These are phyloP conservation scores for Sphaerophoria taeniata DNA, from an alignment of 2,888 invertebrate genomes.

Conservation along the genomic window DNA sequence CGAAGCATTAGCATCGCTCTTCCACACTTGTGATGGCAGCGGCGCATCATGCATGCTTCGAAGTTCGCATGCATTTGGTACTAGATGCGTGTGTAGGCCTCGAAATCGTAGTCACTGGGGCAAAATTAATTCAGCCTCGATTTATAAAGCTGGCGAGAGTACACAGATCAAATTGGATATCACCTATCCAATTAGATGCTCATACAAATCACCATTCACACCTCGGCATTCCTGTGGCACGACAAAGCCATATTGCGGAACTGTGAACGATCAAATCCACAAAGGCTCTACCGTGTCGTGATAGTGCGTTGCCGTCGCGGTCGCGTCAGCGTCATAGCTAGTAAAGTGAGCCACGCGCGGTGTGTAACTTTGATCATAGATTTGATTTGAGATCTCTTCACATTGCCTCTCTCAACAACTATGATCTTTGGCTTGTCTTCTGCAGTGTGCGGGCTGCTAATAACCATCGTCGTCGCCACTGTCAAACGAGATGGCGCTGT, in stretches of 20 bases:
- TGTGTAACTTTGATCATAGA: slow-evolving; percentile 68
- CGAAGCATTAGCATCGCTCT: not conserved
- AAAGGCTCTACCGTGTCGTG: slow-evolving; percentile 42
- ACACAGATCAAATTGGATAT: slow-evolving; percentile 71
- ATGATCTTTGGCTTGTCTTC: slow-evolving; percentile 60
- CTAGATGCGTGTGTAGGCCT: slow-evolving; percentile 45
- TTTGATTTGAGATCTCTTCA: slow-evolving; percentile 63
- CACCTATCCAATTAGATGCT: slow-evolving; percentile 72
- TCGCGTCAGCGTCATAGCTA: too few relatives aligned
- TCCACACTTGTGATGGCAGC: not conserved
- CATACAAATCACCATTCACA: slow-evolving; percentile 74
- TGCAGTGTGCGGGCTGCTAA: slow-evolving; percentile 53
- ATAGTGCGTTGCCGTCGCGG: too few relatives aligned
- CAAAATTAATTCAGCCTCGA: slow-evolving; percentile 67
- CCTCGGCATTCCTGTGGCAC: slow-evolving; percentile 67
- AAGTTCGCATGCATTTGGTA: slow-evolving; percentile 52
- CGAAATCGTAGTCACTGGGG: not conserved
- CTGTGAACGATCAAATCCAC: slow-evolving; percentile 31
- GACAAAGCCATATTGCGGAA: slow-evolving; percentile 56
- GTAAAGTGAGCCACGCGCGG: slow-evolving; percentile 42
- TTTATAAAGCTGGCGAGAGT: too few relatives aligned
- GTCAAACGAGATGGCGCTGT: slow-evolving; percentile 74
- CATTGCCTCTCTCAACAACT: slow-evolving; percentile 49
- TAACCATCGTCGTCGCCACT: slow-evolving; percentile 46
- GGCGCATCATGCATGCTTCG: slow-evolving; percentile 53